Percentiles rank a stretch among this genome's conserved stretches.
Conservation (phyloP, 1,140 invertebrate genomes). For the Xylocopa sonorina region DNA sequence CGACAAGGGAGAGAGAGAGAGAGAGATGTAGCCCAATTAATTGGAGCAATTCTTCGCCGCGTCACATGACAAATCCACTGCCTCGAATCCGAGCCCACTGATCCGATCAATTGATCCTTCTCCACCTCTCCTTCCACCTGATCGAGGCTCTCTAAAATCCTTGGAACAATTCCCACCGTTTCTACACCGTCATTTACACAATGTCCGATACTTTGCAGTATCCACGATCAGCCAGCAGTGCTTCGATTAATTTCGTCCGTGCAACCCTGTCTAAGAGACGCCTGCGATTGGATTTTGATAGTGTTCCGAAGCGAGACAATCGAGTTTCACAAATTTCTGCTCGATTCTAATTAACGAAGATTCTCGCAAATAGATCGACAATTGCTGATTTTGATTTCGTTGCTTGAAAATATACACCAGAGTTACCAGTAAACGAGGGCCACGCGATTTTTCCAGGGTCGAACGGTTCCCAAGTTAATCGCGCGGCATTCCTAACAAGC, state of each 20-base stretch:
- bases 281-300: not conserved
- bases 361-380: no score
- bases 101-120: not conserved
- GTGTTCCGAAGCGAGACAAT: not conserved
- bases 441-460: no score
- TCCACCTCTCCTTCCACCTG: no score
- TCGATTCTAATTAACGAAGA: no score
- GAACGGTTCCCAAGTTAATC: no score
- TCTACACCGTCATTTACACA: not conserved
- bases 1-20: not conserved
- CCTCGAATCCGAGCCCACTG: not conserved
- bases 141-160: not conserved
- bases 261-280: not conserved
- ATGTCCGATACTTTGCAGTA: not conserved
- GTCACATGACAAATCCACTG: constrained; percentile 27
- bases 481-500: no score
- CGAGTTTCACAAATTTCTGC: not conserved
- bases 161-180: not conserved
- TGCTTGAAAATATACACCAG: no score
- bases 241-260: not conserved
- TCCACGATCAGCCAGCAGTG: no score
- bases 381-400: no score
- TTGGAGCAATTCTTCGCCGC: constrained; percentile 11
- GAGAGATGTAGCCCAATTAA: constrained; percentile 6
- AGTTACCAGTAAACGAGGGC: no score